phyloP scores from a whole-genome alignment of 2,888 invertebrate species.

The Calameuta pallipes region DNA sequence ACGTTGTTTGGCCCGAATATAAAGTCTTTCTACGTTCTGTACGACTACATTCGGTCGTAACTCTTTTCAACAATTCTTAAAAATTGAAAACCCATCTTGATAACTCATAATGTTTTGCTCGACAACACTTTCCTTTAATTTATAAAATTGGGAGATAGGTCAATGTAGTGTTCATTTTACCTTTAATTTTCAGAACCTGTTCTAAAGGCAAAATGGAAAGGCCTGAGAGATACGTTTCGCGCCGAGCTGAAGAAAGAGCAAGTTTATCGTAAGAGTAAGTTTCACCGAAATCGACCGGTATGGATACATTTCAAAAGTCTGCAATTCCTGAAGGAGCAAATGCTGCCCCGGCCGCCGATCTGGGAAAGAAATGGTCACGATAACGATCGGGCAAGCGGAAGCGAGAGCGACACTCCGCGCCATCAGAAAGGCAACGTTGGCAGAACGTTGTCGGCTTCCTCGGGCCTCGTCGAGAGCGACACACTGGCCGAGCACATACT shows the following conservation, averaged over 20 bases:
- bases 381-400: constrained; percentile 32
- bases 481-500: constrained; percentile 25
- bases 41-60: too few species aligned
- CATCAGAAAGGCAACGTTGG: constrained; percentile 11
- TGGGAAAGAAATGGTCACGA: constrained; percentile 53
- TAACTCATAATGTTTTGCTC: too few species aligned
- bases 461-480: constrained; percentile 17
- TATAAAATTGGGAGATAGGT: too few species aligned
- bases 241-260: constrained; percentile 62
- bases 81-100: too few species aligned
- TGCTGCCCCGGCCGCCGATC: constrained; percentile 59
- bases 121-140: too few species aligned
- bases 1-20: too few species aligned
- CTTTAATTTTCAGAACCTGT: constrained; percentile 44
- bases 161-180: too few species aligned
- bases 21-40: too few species aligned
- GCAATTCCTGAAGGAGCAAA: constrained; percentile 64
- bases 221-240: constrained; percentile 62
- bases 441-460: background rate
- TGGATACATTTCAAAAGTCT: constrained; percentile 64
- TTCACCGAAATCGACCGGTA: constrained; percentile 52
- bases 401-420: constrained; percentile 30
- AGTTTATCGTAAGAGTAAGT: constrained; percentile 55
- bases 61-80: too few species aligned
- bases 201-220: constrained; percentile 62